phyloP scores from a whole-genome alignment of 2,797 vertebrate species.

The Falco peregrinus region DNA sequence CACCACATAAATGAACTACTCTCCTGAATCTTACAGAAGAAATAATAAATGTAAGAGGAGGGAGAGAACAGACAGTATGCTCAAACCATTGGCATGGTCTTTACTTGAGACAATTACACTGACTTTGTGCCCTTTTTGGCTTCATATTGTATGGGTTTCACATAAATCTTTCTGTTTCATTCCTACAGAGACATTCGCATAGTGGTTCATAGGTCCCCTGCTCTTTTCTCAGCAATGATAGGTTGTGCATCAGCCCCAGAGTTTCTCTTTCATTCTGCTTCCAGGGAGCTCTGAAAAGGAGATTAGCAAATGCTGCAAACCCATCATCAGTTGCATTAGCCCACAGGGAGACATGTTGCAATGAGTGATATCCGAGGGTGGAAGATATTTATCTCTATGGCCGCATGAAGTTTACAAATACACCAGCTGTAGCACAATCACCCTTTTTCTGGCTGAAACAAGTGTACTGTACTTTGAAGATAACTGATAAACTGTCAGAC shows the following conservation, averaged over 20 bases:
- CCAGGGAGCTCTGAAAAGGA: background rate
- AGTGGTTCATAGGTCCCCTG: background rate
- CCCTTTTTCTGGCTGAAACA: background rate
- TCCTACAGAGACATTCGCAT: background rate
- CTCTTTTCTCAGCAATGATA: slow-evolving; percentile 12
- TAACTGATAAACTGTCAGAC: background rate
- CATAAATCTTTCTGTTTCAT: background rate
- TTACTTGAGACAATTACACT: background rate
- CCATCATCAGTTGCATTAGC: background rate
- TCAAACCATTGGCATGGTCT: background rate
- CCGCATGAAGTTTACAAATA: slow-evolving; percentile 1
- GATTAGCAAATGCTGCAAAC: background rate
- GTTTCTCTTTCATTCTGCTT: background rate
- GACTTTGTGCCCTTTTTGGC: background rate
- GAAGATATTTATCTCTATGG: background rate
- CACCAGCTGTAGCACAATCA: background rate
- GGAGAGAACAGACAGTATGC: background rate
- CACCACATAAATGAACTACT: background rate
- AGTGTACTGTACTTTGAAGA: background rate
- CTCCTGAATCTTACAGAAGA: background rate
- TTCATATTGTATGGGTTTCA: background rate
- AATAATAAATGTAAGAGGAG: background rate
- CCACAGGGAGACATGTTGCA: background rate
- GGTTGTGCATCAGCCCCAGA: background rate
- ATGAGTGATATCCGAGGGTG: background rate